Conservation (phyloP, 2,113 vertebrate genomes). For the Lasiurus cinereus region DNA sequence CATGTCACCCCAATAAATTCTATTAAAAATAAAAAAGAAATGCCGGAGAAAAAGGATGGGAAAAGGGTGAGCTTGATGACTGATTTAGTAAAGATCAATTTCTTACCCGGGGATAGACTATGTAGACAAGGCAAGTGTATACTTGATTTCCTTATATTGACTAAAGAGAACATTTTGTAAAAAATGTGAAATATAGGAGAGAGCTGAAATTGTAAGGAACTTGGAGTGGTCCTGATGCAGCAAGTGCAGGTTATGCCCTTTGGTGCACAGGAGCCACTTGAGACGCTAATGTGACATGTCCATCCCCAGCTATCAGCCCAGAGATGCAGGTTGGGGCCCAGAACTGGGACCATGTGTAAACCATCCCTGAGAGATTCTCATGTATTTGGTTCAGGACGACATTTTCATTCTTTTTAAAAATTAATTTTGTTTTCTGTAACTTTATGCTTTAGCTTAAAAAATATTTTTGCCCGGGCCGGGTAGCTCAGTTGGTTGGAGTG, state of each 20-base stretch:
- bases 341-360: not conserved
- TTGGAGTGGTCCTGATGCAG: not conserved
- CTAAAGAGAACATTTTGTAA: constrained; percentile 21
- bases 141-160: constrained; percentile 22
- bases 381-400: not conserved
- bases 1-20: not conserved
- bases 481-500: not conserved
- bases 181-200: not conserved
- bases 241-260: not conserved
- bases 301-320: not conserved
- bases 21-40: not conserved
- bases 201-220: not conserved
- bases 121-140: not conserved
- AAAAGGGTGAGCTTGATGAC: not conserved
- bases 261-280: not conserved
- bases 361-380: not conserved
- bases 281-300: not conserved
- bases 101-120: not conserved
- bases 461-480: not conserved
- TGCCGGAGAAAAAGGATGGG: not conserved
- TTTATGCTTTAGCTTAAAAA: not conserved
- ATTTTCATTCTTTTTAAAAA: constrained; percentile 32
- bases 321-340: not conserved
- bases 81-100: not conserved
- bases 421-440: constrained; percentile 14